Evolutionary conservation across 2,113 vertebrate species (phyloP).

Genomic region (Pelecanus crispus): DNA sequence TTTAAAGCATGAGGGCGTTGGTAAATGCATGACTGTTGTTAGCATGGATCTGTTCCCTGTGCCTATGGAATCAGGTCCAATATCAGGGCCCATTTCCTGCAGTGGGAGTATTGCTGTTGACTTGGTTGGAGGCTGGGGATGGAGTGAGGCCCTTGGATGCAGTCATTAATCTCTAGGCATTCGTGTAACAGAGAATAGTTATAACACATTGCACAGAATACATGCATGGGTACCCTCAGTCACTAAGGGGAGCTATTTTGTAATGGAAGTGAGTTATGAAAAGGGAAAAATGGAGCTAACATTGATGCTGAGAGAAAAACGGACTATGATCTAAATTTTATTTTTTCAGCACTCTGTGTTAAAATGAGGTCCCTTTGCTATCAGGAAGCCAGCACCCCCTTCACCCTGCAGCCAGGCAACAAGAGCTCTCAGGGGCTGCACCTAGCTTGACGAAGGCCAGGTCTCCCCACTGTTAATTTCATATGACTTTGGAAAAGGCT

Average conservation of each 20-base stretch:
- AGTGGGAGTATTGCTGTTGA: neutral
- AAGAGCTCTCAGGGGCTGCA: neutral
- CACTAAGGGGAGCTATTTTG: slow-evolving; percentile 36
- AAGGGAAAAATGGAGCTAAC: neutral
- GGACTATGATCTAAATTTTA: neutral
- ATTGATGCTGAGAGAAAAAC: neutral
- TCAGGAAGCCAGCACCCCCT: neutral
- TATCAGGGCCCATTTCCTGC: too few relatives aligned
- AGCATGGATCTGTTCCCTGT: too few relatives aligned
- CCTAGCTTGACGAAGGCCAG: neutral
- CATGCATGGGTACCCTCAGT: neutral
- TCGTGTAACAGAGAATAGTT: neutral
- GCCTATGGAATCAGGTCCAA: too few relatives aligned
- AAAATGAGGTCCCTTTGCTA: neutral
- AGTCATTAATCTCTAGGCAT: neutral
- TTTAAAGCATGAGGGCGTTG: too few relatives aligned
- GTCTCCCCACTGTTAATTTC: neutral
- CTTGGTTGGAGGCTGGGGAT: neutral
- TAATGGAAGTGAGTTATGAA: neutral
- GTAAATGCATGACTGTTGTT: too few relatives aligned
- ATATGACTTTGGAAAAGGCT: neutral
- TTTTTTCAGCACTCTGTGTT: neutral
- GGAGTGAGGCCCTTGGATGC: neutral
- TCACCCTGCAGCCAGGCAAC: neutral
- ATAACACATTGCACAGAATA: neutral